A percentile compares a stretch with the other conserved stretches of the same genome.
phyloP scores from a whole-genome alignment of 2,888 invertebrate species.

The Craniophora ligustri region DNA sequence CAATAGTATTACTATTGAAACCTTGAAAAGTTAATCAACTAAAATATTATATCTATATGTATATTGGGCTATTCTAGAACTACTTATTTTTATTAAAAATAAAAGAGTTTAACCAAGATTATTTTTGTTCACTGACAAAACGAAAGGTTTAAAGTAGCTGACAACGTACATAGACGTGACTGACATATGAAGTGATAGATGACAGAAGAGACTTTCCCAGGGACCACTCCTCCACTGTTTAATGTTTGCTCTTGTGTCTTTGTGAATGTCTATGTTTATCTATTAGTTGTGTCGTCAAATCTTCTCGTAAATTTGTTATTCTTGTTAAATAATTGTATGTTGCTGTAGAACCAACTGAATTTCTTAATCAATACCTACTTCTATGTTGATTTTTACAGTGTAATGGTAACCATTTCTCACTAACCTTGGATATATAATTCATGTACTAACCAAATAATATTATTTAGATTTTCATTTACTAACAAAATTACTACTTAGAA shows the following conservation, averaged over 20 bases:
- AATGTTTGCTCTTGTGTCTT: conserved; percentile 64
- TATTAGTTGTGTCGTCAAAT: conserved; percentile 59
- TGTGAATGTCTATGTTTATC: conserved; percentile 59
- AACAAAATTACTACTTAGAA: conserved; percentile 22
- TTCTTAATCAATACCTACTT: conserved; percentile 31
- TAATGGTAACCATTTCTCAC: conserved; percentile 9
- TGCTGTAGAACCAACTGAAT: conserved; percentile 40
- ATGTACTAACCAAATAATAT: conserved; percentile 37
- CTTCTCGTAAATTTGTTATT: conserved; percentile 44
- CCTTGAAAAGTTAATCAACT: too few species aligned
- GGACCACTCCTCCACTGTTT: conserved; percentile 65
- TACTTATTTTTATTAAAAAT: too few species aligned
- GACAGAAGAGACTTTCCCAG: conserved; percentile 46
- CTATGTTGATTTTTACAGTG: conserved; percentile 28
- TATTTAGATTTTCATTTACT: conserved; percentile 41
- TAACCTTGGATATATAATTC: conserved; percentile 20
- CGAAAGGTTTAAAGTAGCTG: too few species aligned
- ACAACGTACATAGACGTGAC: too few species aligned
- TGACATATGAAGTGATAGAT: too few species aligned
- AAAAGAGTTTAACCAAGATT: too few species aligned
- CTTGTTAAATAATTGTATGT: conserved; percentile 38
- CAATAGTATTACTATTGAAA: too few species aligned
- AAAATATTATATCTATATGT: too few species aligned
- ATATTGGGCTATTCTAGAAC: too few species aligned
- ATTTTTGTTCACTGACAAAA: too few species aligned